Conservation (phyloP, 2,888 invertebrate genomes). For the Clanis bilineata region DNA sequence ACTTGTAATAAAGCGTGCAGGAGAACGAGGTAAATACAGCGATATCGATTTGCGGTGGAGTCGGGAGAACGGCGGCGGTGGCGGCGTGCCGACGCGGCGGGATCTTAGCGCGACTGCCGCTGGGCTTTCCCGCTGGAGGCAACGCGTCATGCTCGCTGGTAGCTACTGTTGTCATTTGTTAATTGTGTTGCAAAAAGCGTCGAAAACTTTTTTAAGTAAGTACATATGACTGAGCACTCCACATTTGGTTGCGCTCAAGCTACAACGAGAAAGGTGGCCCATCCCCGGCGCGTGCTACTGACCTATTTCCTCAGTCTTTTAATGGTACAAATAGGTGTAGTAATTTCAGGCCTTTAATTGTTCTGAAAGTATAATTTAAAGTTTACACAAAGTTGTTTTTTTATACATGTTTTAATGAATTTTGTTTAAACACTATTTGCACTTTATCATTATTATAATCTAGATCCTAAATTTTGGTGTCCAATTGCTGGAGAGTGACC, state of each 20-base stretch:
- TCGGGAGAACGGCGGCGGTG: constrained; percentile 38
- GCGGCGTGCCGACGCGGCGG: constrained; percentile 64
- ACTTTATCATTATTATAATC: too few species aligned
- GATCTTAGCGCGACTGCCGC: constrained; percentile 67
- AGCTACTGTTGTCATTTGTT: constrained; percentile 28
- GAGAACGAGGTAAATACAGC: constrained; percentile 40
- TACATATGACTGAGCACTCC: constrained; percentile 30
- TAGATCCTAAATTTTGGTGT: too few species aligned
- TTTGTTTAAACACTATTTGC: too few species aligned
- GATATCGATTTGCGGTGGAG: constrained; percentile 60
- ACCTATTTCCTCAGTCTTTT: constrained; percentile 41
- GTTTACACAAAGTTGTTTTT: too few species aligned
- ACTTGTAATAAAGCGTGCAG: constrained; percentile 43
- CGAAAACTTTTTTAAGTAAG: constrained; percentile 13
- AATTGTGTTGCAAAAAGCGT: constrained; percentile 14
- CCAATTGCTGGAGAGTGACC: too few species aligned
- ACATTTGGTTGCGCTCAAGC: not conserved
- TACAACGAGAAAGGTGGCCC: not conserved
- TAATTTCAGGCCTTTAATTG: not conserved
- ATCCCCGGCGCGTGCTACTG: constrained; percentile 38
- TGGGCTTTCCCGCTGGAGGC: constrained; percentile 49
- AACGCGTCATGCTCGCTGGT: constrained; percentile 34
- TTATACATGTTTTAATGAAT: too few species aligned
- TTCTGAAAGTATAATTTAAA: not conserved
- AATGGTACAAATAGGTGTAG: not conserved